Evolutionary conservation across 2,113 vertebrate genomes (phyloP), one percentile per base, ranked within the genome.

Genomic region (Hypocryptadius cinnamomeus): DNA sequence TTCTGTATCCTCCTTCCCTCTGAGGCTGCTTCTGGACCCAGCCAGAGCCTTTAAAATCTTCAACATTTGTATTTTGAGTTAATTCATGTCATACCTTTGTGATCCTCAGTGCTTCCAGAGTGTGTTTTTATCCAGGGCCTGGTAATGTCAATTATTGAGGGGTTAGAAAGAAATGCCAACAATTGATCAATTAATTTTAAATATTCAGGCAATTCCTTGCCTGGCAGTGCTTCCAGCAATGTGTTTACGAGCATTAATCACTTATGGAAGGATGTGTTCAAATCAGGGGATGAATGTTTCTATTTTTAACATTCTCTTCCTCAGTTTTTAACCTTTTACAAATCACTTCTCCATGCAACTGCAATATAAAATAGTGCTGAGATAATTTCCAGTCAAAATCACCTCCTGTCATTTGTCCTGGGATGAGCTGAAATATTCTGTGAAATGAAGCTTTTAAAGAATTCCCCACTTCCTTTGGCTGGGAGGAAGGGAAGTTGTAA

Each of bases 401-500:
- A 27, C 40, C 93, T 95, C 70, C 73, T 94, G 85, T 72, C 76
- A 28, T 64, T 48, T 3, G 20, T 64, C 54, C 56, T 56, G 60
- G 69, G 74, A 66, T 2, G 31, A 85, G 80, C 48, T 90, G 79
- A 78, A 90, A 82, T 42, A 35, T 25, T 81, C 42, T 45, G 50
- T 78, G 48, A 91, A 73, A 77, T 13, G 5, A 77, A 85, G 85
- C 77, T 90, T 89, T 89, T 87, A 92, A 94, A 93, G 83, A 89
- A 74, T 91, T 90, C 74, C 77, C 35, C 20, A 1, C 64, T 95
- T 89, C 88, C 88, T 91, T 93, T 94, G 93, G 95, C 92, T 68
- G 35, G 47, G 85, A 87, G 88, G 76, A 91, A 79, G 64, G 90
- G 93, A 96, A 96, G 95, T 81, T 94, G 92, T 96, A 96, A 96